phyloP scores from a whole-genome alignment of 1,140 invertebrate species.

The Venturia canescens region DNA sequence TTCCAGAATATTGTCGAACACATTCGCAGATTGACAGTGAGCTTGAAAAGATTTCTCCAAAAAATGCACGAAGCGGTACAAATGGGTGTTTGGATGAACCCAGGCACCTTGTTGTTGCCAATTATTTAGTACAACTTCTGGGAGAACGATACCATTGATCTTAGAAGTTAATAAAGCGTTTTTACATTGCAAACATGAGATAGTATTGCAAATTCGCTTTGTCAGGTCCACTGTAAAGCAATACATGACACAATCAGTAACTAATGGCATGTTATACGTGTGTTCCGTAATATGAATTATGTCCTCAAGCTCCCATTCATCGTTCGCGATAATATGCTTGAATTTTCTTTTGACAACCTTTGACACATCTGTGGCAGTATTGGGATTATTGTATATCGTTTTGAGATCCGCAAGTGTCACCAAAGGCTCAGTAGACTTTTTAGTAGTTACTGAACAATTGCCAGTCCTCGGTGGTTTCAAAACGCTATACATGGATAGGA shows the following conservation, averaged over 20 bases:
- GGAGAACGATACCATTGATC: background rate
- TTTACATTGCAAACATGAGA: constrained; percentile 23
- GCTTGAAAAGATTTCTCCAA: constrained; percentile 8
- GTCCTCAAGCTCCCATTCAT: constrained; percentile 48
- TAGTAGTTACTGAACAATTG: constrained; percentile 32
- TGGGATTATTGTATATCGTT: constrained; percentile 29
- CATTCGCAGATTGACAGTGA: background rate
- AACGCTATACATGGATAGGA: constrained; percentile 1
- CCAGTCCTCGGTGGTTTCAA: constrained; percentile 21
- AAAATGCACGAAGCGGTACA: constrained; percentile 15
- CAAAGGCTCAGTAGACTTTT: background rate
- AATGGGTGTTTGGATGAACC: constrained; percentile 28
- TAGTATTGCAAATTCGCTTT: constrained; percentile 35
- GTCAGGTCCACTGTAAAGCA: constrained; percentile 35
- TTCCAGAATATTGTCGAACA: constrained; percentile 3
- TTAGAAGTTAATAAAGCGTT: background rate
- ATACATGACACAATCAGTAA: constrained; percentile 43
- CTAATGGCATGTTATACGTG: constrained; percentile 31
- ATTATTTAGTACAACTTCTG: constrained; percentile 15
- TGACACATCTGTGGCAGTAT: background rate
- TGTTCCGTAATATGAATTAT: constrained; percentile 22
- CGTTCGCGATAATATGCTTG: constrained; percentile 32
- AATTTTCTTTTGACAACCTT: constrained; percentile 25
- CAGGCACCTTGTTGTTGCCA: constrained; percentile 11
- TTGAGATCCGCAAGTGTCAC: constrained; percentile 33